phyloP scores from a whole-genome alignment of 2,888 invertebrate species.

The Drosophila atroscutellata region DNA sequence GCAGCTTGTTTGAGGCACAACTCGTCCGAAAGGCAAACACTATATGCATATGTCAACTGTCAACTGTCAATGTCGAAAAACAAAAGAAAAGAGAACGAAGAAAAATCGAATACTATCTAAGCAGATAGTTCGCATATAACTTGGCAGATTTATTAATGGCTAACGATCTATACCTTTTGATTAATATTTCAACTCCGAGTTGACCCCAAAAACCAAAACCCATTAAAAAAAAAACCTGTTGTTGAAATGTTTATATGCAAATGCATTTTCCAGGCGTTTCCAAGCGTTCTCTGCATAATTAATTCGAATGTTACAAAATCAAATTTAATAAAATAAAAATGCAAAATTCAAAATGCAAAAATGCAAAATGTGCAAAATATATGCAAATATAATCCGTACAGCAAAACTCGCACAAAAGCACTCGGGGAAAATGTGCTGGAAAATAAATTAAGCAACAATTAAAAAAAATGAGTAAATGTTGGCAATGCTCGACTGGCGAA shows the following conservation, averaged over 20 bases:
- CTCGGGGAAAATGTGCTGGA: conserved; percentile 37
- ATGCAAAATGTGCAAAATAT: conserved; percentile 51
- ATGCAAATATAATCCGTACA: conserved; percentile 32
- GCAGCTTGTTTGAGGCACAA: conserved; percentile 11
- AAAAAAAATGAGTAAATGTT: neutral
- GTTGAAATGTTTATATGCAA: conserved; percentile 33
- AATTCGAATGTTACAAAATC: conserved; percentile 30
- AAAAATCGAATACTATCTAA: neutral
- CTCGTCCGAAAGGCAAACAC: conserved; percentile 43
- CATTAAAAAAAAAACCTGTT: conserved; percentile 24
- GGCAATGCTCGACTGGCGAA: neutral
- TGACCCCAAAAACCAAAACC: conserved; percentile 21
- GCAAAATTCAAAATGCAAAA: conserved; percentile 49
- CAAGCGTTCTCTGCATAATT: conserved; percentile 50
- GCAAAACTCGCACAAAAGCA: conserved; percentile 4
- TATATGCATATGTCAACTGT: no score
- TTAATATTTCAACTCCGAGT: neutral
- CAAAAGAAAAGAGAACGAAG: accelerated
- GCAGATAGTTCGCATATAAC: neutral
- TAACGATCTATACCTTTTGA: neutral
- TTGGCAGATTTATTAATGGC: neutral
- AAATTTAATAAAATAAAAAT: conserved; percentile 13
- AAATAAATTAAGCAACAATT: conserved; percentile 33
- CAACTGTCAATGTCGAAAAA: conserved; percentile 32
- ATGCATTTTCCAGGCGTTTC: conserved; percentile 44